Evolutionary conservation across 2,888 invertebrate genomes (phyloP).

Genomic region (Rhodophaea formosa): DNA sequence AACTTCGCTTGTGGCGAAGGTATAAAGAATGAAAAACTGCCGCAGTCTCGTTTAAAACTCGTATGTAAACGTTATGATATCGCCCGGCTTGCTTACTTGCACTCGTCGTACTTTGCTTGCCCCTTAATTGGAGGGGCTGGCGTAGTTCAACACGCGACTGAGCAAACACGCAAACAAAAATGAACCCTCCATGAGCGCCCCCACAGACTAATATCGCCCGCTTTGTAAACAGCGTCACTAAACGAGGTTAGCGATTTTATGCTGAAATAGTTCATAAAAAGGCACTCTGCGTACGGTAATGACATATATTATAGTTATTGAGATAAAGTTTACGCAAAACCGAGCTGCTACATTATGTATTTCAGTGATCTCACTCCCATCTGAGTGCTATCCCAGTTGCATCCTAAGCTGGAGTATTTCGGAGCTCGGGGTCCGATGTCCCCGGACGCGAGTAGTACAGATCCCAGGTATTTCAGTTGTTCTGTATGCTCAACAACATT

Average conservation of each 20-base stretch:
- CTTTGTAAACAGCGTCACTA: slow-evolving; percentile 47
- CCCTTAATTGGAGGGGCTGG: slow-evolving; percentile 73
- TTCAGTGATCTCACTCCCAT: no score
- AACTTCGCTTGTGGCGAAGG: slow-evolving; percentile 21
- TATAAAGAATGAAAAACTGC: slow-evolving; percentile 41
- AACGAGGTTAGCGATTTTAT: slow-evolving; percentile 62
- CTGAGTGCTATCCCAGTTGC: no score
- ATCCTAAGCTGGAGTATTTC: no score
- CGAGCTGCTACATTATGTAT: neutral
- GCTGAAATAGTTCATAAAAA: slow-evolving; percentile 64
- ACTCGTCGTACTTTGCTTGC: slow-evolving; percentile 69
- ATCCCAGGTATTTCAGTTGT: no score
- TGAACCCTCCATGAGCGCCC: slow-evolving; percentile 43
- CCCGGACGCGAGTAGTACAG: no score
- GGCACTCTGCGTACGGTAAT: slow-evolving; percentile 41
- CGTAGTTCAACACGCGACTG: slow-evolving; percentile 60
- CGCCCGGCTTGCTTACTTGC: slow-evolving; percentile 67
- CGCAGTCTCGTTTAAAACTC: slow-evolving; percentile 64
- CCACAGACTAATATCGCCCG: slow-evolving; percentile 48
- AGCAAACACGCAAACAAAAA: slow-evolving; percentile 56
- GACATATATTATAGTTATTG: slow-evolving; percentile 24
- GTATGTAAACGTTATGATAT: slow-evolving; percentile 70
- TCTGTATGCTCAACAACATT: no score
- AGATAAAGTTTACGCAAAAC: slow-evolving; percentile 17
- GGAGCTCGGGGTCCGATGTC: no score